Evolutionary conservation across 2,888 invertebrate genomes (phyloP).

Genomic region (Heliconius aoede): DNA sequence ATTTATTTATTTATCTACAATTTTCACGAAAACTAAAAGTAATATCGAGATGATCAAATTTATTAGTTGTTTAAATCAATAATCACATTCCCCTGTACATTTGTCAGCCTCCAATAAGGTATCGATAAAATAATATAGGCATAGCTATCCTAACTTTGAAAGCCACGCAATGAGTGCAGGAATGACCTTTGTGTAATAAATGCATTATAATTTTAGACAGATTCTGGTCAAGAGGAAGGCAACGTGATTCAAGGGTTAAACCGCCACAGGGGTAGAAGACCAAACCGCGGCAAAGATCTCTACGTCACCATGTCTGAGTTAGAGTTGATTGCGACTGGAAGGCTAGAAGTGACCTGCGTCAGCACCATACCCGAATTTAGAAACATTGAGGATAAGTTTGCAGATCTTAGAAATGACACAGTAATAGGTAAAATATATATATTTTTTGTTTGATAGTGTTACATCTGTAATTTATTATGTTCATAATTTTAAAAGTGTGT

Average conservation of each 20-base stretch:
- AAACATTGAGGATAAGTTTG: conserved; percentile 88
- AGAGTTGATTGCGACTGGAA: conserved; percentile 87
- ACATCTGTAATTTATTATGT: neutral
- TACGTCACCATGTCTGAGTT: conserved; percentile 89
- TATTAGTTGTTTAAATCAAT: too few species aligned
- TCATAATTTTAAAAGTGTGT: neutral
- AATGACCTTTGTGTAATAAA: neutral
- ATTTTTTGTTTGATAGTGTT: too few species aligned
- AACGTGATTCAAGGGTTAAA: conserved; percentile 49
- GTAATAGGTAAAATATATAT: conserved; percentile 83
- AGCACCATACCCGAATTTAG: conserved; percentile 91
- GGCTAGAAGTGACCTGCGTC: conserved; percentile 89
- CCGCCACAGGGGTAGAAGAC: conserved; percentile 70
- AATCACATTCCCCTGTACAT: too few species aligned
- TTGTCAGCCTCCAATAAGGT: too few species aligned
- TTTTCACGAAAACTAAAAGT: too few species aligned
- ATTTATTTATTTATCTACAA: too few species aligned
- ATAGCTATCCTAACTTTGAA: too few species aligned
- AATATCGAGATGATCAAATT: too few species aligned
- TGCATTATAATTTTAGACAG: neutral
- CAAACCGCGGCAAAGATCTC: conserved; percentile 84
- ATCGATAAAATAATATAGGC: too few species aligned
- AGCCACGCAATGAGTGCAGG: too few species aligned
- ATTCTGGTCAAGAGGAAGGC: conserved; percentile 16
- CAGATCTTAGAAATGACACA: conserved; percentile 88